A percentile compares a stretch with the other conserved stretches of the same genome.
phyloP scores from a whole-genome alignment of 2,113 vertebrate genomes.

The Pycnonotus jocosus region DNA sequence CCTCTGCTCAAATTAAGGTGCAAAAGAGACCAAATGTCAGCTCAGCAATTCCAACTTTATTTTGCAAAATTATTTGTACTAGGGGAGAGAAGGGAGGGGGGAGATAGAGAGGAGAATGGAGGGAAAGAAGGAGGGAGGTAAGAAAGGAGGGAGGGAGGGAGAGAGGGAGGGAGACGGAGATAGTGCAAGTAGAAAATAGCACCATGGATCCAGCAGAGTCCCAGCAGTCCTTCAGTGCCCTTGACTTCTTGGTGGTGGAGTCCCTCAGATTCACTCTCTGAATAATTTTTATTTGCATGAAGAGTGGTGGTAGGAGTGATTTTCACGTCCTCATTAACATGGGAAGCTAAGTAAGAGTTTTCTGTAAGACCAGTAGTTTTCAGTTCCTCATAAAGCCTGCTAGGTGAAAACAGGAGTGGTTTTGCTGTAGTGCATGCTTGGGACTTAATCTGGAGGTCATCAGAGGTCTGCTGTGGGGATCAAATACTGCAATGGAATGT shows the following conservation, averaged over 20 bases:
- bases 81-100: neutral
- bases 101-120: neutral
- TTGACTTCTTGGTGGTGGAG: neutral
- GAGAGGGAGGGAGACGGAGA: neutral
- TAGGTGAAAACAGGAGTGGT: neutral
- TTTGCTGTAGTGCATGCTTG: neutral
- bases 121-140: neutral
- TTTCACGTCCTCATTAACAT: neutral
- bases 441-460: neutral
- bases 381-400: neutral
- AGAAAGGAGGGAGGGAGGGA: neutral
- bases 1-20: neutral
- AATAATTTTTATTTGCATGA: neutral
- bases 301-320: neutral
- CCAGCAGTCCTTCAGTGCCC: neutral
- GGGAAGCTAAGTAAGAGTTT: neutral
- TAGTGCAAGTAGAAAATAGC: neutral
- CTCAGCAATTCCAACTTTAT: neutral
- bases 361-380: neutral
- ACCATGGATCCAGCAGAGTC: neutral
- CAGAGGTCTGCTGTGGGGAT: neutral
- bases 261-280: neutral
- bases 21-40: neutral
- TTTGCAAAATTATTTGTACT: neutral
- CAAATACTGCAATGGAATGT: neutral